Base-by-base conservation (phyloP, 2,797 vertebrate species). In the Aulostomus chinensis region DNA sequence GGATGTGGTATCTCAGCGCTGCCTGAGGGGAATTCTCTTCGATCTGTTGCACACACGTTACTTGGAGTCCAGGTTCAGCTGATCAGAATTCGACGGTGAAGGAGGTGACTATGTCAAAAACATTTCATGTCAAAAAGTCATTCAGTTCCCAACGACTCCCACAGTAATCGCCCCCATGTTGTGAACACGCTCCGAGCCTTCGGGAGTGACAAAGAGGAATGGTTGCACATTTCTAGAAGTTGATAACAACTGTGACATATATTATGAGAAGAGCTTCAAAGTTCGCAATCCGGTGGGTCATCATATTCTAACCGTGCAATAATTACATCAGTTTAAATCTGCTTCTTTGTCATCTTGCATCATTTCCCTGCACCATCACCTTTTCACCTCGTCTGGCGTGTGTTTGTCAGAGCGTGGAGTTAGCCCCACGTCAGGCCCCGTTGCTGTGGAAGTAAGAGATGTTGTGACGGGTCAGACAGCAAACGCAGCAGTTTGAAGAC, bases 401-500 rank as follows among this genome's bases (percentile, higher is more conserved):
- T 9, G 50, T 58, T 58, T 22, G 30, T 78, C 61, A 65, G 58
- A 48, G 58, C 63, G 48, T 68, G 18, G 28, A 42, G 43, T 62
- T 50, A 38, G 58, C 58, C 62, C 47, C 59, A 26, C 48, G 13
- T 66, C 63, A 68, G 51, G 56, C 54, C 0, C 4, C 22, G 71
- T 76, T 73, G 57, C 76, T 80, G 77, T 12, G 39, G 46, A 39
- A 26, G 45, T 49, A 69, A 59, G 62, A 77, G 66, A 57, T 18
- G 18, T 47, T 57, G 39, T 35, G 43, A 54, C 55, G 50, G 40
- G 68, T 69, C 67, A 69, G 68, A 70, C 56, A 76, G 66, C 71
- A 51, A 28, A 39, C 50, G 29, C 78, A 77, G 81, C 76, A 75
- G 24, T 80, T 83, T 83, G 26, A 53, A 74, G 39, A 56, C 36